Evolutionary conservation across 2,113 vertebrate genomes (phyloP).

Genomic region (Equus przewalskii): DNA sequence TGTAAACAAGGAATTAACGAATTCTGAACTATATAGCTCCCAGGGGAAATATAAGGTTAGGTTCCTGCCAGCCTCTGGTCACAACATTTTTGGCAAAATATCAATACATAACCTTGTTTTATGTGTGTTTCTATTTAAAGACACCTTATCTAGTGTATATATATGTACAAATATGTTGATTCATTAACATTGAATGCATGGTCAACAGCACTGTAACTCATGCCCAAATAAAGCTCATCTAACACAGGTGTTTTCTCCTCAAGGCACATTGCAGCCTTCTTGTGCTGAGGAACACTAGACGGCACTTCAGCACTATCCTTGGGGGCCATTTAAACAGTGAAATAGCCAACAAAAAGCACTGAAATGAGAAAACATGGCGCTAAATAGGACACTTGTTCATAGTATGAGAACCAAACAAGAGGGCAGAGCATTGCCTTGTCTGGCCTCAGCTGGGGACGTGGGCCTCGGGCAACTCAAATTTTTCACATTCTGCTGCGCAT

Average conservation of each 20-base stretch:
- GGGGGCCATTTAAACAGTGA: background rate
- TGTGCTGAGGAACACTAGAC: too few relatives aligned
- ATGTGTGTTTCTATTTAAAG: background rate
- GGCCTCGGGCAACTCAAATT: fast-evolving
- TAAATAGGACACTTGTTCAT: background rate
- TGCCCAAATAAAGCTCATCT: background rate
- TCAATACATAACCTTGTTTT: background rate
- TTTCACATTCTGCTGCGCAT: background rate
- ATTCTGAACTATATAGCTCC: background rate
- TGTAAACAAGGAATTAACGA: background rate
- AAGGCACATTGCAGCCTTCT: background rate
- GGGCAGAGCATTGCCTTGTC: background rate
- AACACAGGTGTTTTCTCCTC: background rate
- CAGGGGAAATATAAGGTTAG: background rate
- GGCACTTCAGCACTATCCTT: background rate
- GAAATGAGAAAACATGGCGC: background rate
- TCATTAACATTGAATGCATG: background rate
- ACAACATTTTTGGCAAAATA: background rate
- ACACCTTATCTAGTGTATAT: background rate
- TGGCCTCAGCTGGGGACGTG: background rate
- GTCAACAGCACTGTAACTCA: background rate
- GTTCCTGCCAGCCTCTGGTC: background rate
- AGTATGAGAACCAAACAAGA: background rate
- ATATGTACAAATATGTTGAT: background rate
- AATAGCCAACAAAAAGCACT: background rate